A percentile compares a stretch with the other conserved stretches of the same genome.
These are phyloP conservation scores for Parnassius smintheus DNA, from an alignment of 2,888 invertebrate genomes.

Conservation along the genomic window DNA sequence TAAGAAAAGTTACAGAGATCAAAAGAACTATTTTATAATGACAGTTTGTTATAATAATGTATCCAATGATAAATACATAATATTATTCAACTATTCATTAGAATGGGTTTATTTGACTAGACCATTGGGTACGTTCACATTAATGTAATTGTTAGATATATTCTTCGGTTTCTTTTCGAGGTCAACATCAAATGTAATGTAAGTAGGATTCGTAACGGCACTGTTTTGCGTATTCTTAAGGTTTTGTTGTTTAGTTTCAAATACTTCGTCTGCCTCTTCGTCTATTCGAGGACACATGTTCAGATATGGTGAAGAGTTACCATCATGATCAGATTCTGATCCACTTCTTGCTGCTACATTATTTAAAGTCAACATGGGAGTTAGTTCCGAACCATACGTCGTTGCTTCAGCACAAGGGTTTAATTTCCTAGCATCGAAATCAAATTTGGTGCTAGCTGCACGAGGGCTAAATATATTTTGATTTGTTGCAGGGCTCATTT, in stretches of 20 bases:
- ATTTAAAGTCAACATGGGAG: slow-evolving; percentile 78
- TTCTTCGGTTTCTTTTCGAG: slow-evolving; percentile 65
- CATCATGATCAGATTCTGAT: slow-evolving; percentile 66
- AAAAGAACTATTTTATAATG: slow-evolving; percentile 22
- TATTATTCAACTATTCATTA: background rate
- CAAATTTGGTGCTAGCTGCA: slow-evolving; percentile 65
- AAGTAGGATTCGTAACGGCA: slow-evolving; percentile 70
- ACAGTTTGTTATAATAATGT: background rate
- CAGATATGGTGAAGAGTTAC: slow-evolving; percentile 53
- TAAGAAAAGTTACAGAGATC: slow-evolving; percentile 28
- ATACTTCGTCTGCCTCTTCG: slow-evolving; percentile 70
- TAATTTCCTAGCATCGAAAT: slow-evolving; percentile 70
- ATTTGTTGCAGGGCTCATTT: slow-evolving; percentile 79
- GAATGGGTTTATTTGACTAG: slow-evolving; percentile 63
- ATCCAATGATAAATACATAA: slow-evolving; percentile 12
- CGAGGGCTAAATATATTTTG: slow-evolving; percentile 81
- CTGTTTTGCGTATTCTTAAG: slow-evolving; percentile 55
- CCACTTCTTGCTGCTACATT: slow-evolving; percentile 62
- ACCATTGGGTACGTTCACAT: slow-evolving; percentile 59
- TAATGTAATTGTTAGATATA: slow-evolving; percentile 55
- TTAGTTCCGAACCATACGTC: slow-evolving; percentile 65
- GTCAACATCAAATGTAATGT: slow-evolving; percentile 59
- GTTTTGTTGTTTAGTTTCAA: slow-evolving; percentile 57
- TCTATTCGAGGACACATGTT: slow-evolving; percentile 62
- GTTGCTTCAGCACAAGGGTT: slow-evolving; percentile 51